Evolutionary conservation across 2,113 vertebrate genomes (phyloP).

Genomic region (Empidonax traillii): DNA sequence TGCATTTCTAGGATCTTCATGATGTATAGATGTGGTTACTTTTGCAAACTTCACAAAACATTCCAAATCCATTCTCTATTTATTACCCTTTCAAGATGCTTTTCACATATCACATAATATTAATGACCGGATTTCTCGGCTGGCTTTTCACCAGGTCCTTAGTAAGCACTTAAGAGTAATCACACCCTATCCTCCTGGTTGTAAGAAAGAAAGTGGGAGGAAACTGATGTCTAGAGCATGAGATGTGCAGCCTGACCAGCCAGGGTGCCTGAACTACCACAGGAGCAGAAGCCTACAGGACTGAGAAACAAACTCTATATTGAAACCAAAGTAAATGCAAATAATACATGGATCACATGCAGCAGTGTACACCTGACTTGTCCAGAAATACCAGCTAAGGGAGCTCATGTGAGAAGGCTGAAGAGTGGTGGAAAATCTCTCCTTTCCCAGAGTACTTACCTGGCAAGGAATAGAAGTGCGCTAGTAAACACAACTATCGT

Average conservation of each 20-base stretch:
- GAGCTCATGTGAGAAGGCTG: not conserved
- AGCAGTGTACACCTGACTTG: not conserved
- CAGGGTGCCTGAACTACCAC: not conserved
- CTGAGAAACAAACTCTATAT: not conserved
- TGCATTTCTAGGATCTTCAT: not conserved
- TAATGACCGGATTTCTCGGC: not conserved
- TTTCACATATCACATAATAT: not conserved
- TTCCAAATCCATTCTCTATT: not conserved
- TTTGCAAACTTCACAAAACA: not conserved
- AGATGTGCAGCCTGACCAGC: not conserved
- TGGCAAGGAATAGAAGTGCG: not conserved
- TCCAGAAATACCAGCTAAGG: not conserved
- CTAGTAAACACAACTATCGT: fast-evolving
- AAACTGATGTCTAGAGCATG: not conserved
- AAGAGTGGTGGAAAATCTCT: not conserved
- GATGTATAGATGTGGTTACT: fast-evolving
- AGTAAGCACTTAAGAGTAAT: not conserved
- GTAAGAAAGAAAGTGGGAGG: not conserved
- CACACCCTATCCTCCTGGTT: not conserved
- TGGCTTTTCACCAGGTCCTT: not conserved
- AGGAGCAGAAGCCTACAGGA: not conserved
- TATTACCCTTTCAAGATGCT: not conserved
- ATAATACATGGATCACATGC: not conserved
- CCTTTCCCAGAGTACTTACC: not conserved
- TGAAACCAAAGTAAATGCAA: not conserved